Conservation (phyloP, 2,113 vertebrate genomes). For the Leucosticte australis region DNA sequence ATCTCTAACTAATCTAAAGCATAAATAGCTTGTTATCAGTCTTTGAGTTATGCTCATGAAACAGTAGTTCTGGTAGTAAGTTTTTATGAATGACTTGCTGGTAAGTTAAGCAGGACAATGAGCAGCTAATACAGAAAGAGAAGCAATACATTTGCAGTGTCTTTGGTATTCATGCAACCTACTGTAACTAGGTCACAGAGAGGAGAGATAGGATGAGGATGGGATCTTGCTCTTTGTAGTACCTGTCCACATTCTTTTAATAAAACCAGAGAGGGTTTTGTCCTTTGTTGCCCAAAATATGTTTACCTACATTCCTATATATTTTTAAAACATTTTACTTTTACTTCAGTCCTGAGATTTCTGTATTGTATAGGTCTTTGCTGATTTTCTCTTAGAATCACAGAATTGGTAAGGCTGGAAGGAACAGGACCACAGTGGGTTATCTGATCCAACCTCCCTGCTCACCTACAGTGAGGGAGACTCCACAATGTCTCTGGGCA, state of each 20-base stretch:
- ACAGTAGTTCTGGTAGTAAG: neutral
- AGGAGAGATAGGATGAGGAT: neutral
- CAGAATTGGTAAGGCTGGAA: neutral
- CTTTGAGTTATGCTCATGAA: neutral
- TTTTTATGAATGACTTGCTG: neutral
- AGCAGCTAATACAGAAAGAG: neutral
- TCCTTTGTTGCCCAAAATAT: neutral
- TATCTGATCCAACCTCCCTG: neutral
- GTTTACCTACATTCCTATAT: neutral
- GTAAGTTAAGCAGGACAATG: neutral
- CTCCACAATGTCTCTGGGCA: neutral
- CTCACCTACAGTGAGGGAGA: neutral
- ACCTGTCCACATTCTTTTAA: neutral
- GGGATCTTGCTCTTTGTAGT: neutral
- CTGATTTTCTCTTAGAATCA: neutral
- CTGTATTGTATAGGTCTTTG: neutral
- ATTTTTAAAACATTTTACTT: neutral
- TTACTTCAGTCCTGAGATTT: neutral
- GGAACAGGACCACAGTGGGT: neutral
- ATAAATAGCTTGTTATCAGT: neutral
- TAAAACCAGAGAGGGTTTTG: rapidly evolving
- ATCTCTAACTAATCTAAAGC: neutral
- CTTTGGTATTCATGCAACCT: neutral
- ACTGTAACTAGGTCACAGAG: neutral
- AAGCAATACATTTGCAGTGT: neutral